phyloP scores from a whole-genome alignment of 2,113 vertebrate species.

The Cyanoderma ruficeps region DNA sequence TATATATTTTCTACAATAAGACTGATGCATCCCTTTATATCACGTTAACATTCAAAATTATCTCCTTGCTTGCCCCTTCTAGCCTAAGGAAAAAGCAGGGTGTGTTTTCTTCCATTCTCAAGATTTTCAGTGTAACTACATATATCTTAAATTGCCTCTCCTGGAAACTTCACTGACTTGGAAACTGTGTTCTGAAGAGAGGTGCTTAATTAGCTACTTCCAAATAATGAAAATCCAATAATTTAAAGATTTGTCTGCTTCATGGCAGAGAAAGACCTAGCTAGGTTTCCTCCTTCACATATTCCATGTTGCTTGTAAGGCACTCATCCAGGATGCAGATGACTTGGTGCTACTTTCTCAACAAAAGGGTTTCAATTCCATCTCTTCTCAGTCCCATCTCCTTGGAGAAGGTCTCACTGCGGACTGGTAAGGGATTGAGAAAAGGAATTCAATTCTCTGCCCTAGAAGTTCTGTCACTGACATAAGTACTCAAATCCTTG shows the following conservation, averaged over 20 bases:
- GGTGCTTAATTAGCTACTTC: not conserved
- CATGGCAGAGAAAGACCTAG: not conserved
- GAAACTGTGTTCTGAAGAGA: not conserved
- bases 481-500: not conserved
- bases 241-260: not conserved
- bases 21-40: not conserved
- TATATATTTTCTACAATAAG: not conserved
- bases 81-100: not conserved
- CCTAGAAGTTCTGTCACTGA: not conserved
- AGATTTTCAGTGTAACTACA: not conserved
- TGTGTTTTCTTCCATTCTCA: not conserved
- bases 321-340: not conserved
- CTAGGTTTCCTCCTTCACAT: not conserved
- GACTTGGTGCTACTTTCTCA: not conserved
- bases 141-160: not conserved
- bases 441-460: not conserved
- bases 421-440: not conserved
- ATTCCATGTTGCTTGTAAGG: not conserved
- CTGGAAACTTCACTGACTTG: not conserved
- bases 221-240: not conserved
- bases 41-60: not conserved
- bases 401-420: not conserved
- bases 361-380: not conserved
- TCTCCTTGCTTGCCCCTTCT: not conserved
- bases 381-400: not conserved